Evolutionary conservation across 2,797 vertebrate species (phyloP).

Genomic region (Otus scops): DNA sequence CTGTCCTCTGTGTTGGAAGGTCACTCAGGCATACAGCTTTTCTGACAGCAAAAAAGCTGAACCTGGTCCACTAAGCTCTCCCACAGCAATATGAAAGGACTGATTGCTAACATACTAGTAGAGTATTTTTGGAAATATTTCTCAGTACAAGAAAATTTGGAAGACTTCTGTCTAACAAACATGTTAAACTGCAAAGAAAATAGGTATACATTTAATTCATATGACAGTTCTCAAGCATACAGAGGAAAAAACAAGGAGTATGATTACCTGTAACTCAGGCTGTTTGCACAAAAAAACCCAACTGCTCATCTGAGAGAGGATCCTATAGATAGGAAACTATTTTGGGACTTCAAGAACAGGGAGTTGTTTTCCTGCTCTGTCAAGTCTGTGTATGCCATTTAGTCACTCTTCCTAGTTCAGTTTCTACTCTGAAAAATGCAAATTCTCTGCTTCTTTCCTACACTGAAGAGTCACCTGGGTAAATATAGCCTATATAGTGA

Average conservation of each 20-base stretch:
- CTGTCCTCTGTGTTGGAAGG: slow-evolving; percentile 52
- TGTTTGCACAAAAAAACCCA: neutral
- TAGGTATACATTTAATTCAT: neutral
- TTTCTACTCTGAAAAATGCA: neutral
- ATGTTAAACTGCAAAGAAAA: neutral
- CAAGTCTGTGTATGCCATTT: neutral
- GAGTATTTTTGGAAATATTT: neutral
- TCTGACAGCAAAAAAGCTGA: neutral
- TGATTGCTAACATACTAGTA: neutral
- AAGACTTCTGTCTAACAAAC: neutral
- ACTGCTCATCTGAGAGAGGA: neutral
- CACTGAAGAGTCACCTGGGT: neutral
- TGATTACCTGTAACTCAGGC: neutral
- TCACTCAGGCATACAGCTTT: slow-evolving; percentile 31
- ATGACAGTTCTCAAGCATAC: neutral
- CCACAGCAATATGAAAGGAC: neutral
- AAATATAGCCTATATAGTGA: neutral
- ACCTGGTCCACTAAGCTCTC: neutral
- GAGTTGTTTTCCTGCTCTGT: neutral
- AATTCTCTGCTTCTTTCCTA: neutral
- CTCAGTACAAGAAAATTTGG: neutral
- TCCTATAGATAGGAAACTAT: neutral
- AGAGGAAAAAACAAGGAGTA: neutral
- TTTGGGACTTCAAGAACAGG: neutral
- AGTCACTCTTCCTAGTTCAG: neutral